A percentile compares a stretch with the other conserved stretches of the same genome.
Conservation (phyloP, 1,140 invertebrate genomes). For the Aphaenogaster rudis region DNA sequence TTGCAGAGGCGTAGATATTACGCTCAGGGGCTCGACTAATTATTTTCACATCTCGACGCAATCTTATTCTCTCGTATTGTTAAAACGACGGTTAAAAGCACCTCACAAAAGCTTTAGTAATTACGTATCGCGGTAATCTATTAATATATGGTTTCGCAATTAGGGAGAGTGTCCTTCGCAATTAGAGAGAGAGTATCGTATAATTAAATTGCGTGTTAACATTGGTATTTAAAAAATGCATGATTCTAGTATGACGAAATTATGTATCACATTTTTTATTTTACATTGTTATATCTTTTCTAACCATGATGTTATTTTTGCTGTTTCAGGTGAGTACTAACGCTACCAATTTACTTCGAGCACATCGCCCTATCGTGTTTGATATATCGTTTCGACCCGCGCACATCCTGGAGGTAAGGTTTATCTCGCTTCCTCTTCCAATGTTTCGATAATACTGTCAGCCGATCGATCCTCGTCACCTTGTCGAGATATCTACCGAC, state of each 20-base stretch:
- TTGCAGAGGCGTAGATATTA: slow-evolving; percentile 65
- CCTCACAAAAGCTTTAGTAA: slow-evolving; percentile 1
- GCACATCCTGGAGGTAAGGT: slow-evolving; percentile 47
- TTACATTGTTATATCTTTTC: neutral
- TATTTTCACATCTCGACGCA: slow-evolving; percentile 64
- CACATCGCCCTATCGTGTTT: slow-evolving; percentile 22
- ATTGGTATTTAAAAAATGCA: neutral
- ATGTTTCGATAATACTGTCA: slow-evolving; percentile 57
- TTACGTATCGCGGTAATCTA: slow-evolving; percentile 26
- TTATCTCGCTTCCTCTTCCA: slow-evolving; percentile 34
- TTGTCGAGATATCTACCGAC: slow-evolving; percentile 47
- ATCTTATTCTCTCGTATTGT: slow-evolving; percentile 34
- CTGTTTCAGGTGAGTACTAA: slow-evolving; percentile 72
- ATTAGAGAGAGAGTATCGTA: neutral
- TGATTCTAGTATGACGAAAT: neutral
- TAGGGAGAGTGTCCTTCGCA: neutral
- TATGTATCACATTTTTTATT: neutral
- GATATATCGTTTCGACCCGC: slow-evolving; percentile 10
- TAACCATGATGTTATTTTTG: slow-evolving; percentile 56
- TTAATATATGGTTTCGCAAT: slow-evolving; percentile 12
- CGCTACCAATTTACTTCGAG: neutral
- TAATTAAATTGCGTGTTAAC: neutral
- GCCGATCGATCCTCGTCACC: slow-evolving; percentile 59
- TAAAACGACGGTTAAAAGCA: slow-evolving; percentile 16
- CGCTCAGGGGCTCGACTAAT: slow-evolving; percentile 52